Conservation (phyloP, 2,888 invertebrate species). For the Gandaritis pyraliata region DNA sequence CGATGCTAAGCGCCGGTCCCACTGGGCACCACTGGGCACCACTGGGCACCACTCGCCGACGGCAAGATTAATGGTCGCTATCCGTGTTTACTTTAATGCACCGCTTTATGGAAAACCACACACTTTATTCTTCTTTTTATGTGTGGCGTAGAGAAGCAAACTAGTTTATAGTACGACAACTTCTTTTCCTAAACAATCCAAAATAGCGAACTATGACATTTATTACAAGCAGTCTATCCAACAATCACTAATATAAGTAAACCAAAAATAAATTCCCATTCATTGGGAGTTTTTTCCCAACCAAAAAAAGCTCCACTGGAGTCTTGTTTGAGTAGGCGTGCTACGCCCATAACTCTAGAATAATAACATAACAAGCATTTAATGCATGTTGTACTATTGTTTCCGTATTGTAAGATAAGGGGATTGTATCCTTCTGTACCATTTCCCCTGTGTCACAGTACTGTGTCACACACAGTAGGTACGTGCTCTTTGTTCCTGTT, state of each 20-base stretch:
- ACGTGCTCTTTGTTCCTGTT: constrained; percentile 11
- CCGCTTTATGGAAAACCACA: constrained; percentile 26
- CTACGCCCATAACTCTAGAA: no score
- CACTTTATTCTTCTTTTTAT: constrained; percentile 15
- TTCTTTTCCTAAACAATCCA: background rate
- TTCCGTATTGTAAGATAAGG: background rate
- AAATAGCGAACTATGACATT: no score
- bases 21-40: constrained; percentile 6
- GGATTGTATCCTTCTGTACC: background rate
- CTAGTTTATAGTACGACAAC: background rate
- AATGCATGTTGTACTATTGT: no score
- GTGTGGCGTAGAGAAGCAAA: constrained; percentile 4
- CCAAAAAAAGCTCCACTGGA: no score
- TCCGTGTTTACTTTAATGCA: constrained; percentile 28
- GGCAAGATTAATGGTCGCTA: constrained; percentile 26
- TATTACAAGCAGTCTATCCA: no score
- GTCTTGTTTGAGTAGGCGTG: no score
- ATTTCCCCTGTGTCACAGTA: background rate
- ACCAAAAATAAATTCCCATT: no score
- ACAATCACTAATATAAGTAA: no score
- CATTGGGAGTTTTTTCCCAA: no score
- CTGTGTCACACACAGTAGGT: no score
- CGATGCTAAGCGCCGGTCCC: constrained; percentile 15
- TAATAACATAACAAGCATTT: no score
- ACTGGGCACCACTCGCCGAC: constrained; percentile 10